phyloP scores from a whole-genome alignment of 2,113 vertebrate species.

The Pantherophis guttatus region DNA sequence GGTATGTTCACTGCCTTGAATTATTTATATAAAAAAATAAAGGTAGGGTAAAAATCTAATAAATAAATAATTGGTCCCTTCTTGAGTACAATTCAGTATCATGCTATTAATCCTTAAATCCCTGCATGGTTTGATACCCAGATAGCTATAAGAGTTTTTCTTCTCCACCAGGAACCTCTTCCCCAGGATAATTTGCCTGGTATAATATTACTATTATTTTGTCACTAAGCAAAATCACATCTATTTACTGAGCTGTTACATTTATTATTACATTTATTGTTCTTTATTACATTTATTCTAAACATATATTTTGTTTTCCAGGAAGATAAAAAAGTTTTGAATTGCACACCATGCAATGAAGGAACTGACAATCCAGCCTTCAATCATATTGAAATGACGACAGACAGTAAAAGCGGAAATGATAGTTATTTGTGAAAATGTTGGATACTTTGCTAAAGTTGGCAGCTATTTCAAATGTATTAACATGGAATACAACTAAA shows the following conservation, averaged over 20 bases:
- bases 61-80: background rate
- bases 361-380: conserved; percentile 76
- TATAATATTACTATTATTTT: background rate
- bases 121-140: background rate
- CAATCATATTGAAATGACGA: conserved; percentile 70
- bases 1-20: background rate
- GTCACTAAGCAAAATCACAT: background rate
- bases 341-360: conserved; percentile 43
- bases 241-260: background rate
- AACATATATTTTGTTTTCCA: conserved; percentile 50
- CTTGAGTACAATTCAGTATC: background rate
- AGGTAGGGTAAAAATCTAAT: background rate
- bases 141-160: background rate
- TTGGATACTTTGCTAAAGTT: background rate
- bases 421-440: conserved; percentile 58
- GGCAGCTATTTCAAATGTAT: background rate
- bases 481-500: background rate
- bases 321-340: conserved; percentile 62
- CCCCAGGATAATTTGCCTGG: background rate
- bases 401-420: conserved; percentile 55
- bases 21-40: background rate
- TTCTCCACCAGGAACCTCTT: background rate
- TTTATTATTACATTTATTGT: background rate
- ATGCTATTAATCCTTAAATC: background rate
- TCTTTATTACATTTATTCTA: background rate